These are phyloP conservation scores for Melieria omissa DNA, from an alignment of 2,888 invertebrate genomes.

Conservation along the genomic window DNA sequence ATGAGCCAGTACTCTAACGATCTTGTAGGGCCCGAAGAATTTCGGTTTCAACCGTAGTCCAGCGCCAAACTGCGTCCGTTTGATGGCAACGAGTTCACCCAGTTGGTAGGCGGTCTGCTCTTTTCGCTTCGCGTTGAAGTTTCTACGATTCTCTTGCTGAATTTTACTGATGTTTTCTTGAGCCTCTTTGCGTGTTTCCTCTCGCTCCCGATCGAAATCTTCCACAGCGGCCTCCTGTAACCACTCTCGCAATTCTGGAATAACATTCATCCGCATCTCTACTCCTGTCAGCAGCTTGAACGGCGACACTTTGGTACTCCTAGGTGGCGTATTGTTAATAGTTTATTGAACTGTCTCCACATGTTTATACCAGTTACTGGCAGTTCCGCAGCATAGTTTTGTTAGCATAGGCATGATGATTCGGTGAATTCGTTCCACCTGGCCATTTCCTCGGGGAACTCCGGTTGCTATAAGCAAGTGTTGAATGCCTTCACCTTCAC, in stretches of 20 bases:
- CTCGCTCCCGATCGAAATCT: constrained; percentile 26
- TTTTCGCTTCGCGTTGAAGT: constrained; percentile 24
- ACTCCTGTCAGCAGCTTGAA: constrained; percentile 40
- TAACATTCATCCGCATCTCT: constrained; percentile 30
- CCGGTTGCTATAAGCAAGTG: constrained; percentile 51
- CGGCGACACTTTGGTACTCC: constrained; percentile 36
- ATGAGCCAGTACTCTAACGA: not conserved
- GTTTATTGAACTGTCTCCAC: constrained; percentile 43
- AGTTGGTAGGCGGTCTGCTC: not conserved
- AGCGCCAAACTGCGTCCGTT: constrained; percentile 7
- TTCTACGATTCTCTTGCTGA: constrained; percentile 37
- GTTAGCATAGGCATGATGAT: constrained; percentile 55
- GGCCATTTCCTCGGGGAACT: too few species aligned
- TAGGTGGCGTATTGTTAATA: constrained; percentile 45
- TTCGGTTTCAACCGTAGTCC: constrained; percentile 9
- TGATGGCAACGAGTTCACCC: constrained; percentile 12
- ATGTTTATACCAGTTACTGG: constrained; percentile 53
- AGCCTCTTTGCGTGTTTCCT: constrained; percentile 33
- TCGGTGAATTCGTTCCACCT: constrained; percentile 53
- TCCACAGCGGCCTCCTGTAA: constrained; percentile 3
- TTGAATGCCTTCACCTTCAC: not conserved
- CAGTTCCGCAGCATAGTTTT: constrained; percentile 56
- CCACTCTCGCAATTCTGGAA: constrained; percentile 15
- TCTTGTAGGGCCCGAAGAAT: constrained; percentile 6
- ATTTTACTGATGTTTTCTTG: constrained; percentile 34